Base-by-base conservation (phyloP, 2,113 vertebrate species). In the Brachirus orientalis region DNA sequence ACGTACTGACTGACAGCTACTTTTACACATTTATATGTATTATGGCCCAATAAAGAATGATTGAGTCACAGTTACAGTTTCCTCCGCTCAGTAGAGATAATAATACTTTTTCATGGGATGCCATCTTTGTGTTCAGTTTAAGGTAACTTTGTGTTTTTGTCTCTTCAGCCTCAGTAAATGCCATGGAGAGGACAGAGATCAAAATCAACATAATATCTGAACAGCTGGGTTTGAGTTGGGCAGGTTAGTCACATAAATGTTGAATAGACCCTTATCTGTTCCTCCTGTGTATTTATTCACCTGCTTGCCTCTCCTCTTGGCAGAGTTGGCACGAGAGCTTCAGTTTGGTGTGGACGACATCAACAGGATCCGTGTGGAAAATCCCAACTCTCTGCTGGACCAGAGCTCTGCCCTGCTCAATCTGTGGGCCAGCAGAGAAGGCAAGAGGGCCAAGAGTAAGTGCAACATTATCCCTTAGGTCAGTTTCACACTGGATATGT, bases 211-310 rank as follows among this genome's bases (percentile, higher is more conserved):
- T 96, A 33, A 96, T 99, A 77, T 93, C 96, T 4, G 97, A 99
- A 1, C 96, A 98, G 75, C 91, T 99, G 11, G 97, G 98, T 43
- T 93, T 97, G 80, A 98, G 97, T 89, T 99, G 98, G 98, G 96
- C 97, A 0, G 98, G 98, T 99, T 59, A 92, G 96, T 91, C n/a
- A 1, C 47, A 36, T 13, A 7, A 22, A 50, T 9, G 45, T 22
- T 33, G 48, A 36, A 55, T 35, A 28, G 14, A 20, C 4, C 1
- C 38, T 19, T 37, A 17, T 6, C 8, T 37, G 46, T 14, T 50
- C 19, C 38, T 17, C 55, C 18, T 48, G 7, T 47, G 1, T 12
- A 9, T 58, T 4, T 46, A 1, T 36, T 35, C 10, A 52, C 28
- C 48, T 1, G 9, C 9, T 18, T 19, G 5, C 36, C 1, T 46